A percentile compares a stretch with the other conserved stretches of the same genome.
phyloP scores from a whole-genome alignment of 2,888 invertebrate genomes.

The Macropis europaea region DNA sequence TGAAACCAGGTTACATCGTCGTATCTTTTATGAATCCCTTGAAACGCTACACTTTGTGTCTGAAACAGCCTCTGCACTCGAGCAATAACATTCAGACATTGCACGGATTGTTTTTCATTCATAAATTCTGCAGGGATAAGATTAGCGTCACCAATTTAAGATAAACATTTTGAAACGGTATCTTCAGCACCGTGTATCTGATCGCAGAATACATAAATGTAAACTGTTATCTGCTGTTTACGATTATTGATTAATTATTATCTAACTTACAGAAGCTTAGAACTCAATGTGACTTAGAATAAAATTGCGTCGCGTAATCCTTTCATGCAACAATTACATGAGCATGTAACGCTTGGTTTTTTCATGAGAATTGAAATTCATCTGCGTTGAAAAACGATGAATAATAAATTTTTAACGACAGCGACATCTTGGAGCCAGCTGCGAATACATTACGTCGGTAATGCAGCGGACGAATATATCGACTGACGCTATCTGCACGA shows the following conservation, averaged over 20 bases:
- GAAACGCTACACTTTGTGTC: not conserved
- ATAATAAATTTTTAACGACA: not conserved
- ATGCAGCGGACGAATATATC: not conserved
- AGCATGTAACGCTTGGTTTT: not conserved
- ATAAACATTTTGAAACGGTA: not conserved
- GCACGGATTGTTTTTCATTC: no score
- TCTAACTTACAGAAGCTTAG: not conserved
- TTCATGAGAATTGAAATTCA: slow-evolving; percentile 2
- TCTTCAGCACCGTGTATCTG: no score
- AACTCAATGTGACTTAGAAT: not conserved
- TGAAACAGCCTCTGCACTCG: not conserved
- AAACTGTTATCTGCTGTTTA: not conserved
- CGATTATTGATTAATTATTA: not conserved
- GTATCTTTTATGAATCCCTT: not conserved
- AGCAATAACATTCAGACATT: no score
- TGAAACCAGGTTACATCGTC: slow-evolving; percentile 18
- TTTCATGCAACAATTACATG: not conserved
- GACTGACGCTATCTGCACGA: no score
- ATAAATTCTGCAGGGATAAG: no score
- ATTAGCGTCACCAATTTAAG: not conserved
- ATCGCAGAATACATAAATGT: no score
- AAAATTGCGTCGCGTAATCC: not conserved
- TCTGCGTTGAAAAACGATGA: not conserved
- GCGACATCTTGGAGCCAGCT: not conserved
- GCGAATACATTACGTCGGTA: not conserved